phyloP scores from a whole-genome alignment of 1,140 invertebrate genomes.

The Orchestia grillus region DNA sequence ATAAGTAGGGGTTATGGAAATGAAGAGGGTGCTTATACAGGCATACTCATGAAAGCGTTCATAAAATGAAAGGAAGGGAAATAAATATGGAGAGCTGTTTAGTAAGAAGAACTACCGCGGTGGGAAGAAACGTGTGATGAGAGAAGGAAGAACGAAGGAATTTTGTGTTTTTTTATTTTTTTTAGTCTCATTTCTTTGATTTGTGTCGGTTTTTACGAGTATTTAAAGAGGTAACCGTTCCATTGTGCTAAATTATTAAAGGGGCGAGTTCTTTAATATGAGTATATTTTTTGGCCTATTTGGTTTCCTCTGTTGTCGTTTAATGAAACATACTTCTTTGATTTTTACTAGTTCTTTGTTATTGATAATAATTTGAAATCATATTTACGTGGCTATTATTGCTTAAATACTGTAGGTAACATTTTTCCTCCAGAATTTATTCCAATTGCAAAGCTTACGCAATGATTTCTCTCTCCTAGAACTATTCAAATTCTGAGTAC shows the following conservation, averaged over 20 bases:
- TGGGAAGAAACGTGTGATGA: background rate
- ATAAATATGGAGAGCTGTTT: background rate
- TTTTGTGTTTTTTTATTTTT: background rate
- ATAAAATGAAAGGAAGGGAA: background rate
- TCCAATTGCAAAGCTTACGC: background rate
- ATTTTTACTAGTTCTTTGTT: background rate
- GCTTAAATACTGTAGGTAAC: background rate
- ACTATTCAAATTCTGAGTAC: background rate
- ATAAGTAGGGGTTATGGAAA: too few species aligned
- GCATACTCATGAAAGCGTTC: background rate
- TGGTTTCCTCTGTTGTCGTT: background rate
- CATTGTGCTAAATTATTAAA: background rate
- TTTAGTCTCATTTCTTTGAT: background rate
- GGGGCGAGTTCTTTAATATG: background rate
- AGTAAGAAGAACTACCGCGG: too few species aligned
- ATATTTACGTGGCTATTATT: too few species aligned
- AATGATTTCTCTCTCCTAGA: background rate
- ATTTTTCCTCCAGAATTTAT: background rate
- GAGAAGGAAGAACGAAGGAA: background rate
- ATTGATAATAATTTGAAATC: background rate
- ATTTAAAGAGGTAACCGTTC: background rate
- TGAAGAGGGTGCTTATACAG: background rate
- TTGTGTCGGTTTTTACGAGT: background rate
- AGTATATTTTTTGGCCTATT: background rate
- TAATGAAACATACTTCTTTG: background rate